Percentiles rank a stretch among this genome's conserved stretches.
Conservation (phyloP, 1,140 invertebrate genomes). For the Tetramorium simillimum region DNA sequence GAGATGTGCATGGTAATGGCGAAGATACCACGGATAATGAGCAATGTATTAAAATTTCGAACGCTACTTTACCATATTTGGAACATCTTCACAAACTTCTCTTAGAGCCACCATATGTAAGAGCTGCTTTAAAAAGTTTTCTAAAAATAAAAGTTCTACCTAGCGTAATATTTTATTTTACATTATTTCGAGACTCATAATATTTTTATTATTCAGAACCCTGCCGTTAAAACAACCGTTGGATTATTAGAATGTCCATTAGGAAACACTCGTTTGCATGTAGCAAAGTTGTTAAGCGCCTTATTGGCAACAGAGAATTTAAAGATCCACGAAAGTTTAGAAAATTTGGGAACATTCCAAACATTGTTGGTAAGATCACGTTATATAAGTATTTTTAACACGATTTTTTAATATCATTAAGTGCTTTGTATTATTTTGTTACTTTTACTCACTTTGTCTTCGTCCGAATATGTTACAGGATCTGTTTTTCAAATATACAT, state of each 20-base stretch:
- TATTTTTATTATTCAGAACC: slow-evolving; percentile 83
- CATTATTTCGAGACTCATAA: slow-evolving; percentile 46
- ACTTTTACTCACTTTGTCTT: background rate
- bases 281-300: slow-evolving; percentile 90
- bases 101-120: slow-evolving; percentile 90
- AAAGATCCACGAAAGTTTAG: slow-evolving; percentile 86
- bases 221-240: slow-evolving; percentile 88
- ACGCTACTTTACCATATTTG: slow-evolving; percentile 89
- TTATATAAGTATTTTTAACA: slow-evolving; percentile 22
- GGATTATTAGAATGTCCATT: slow-evolving; percentile 90
- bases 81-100: slow-evolving; percentile 91
- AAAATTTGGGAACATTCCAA: slow-evolving; percentile 87
- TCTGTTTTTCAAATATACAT: slow-evolving; percentile 93
- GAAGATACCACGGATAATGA: slow-evolving; percentile 78
- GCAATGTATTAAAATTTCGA: slow-evolving; percentile 82
- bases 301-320: slow-evolving; percentile 89
- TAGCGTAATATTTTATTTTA: slow-evolving; percentile 22
- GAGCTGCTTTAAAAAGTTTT: slow-evolving; percentile 50
- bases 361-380: slow-evolving; percentile 87
- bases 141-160: background rate
- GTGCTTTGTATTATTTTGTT: background rate
- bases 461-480: slow-evolving; percentile 86
- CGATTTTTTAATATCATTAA: background rate
- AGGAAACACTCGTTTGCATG: slow-evolving; percentile 91
- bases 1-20: slow-evolving; percentile 59